Conservation (phyloP, 2,888 invertebrate genomes). For the Linnaemya tessellans region DNA sequence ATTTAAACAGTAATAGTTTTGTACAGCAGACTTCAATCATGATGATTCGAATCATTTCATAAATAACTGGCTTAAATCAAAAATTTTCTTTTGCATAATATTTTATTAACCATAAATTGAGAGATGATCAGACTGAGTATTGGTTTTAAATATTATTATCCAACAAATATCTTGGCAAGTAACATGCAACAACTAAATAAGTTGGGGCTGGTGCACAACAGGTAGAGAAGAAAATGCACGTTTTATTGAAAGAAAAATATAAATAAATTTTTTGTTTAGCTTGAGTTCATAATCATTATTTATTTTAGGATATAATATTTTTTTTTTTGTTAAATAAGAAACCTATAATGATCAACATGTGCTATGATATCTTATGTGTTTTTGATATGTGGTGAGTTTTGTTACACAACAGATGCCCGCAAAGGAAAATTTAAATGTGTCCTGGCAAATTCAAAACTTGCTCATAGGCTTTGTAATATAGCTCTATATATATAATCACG, state of each 20-base stretch:
- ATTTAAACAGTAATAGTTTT: slow-evolving; percentile 70
- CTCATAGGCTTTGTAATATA: no score
- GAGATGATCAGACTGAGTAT: slow-evolving; percentile 51
- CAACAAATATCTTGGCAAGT: slow-evolving; percentile 29
- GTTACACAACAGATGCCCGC: no score
- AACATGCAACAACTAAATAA: slow-evolving; percentile 49
- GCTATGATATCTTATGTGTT: no score
- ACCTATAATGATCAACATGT: no score
- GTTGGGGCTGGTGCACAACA: background rate
- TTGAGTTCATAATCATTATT: background rate
- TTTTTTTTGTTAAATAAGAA: no score
- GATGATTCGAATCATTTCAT: slow-evolving; percentile 65
- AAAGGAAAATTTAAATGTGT: no score
- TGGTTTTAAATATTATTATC: slow-evolving; percentile 52
- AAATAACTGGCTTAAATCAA: slow-evolving; percentile 58
- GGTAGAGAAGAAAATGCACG: background rate
- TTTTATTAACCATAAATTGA: slow-evolving; percentile 62
- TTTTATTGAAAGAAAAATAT: no score
- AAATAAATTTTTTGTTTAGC: no score
- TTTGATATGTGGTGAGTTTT: no score
- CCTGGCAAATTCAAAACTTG: no score
- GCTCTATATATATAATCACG: no score
- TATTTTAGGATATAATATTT: no score
- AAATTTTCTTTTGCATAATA: slow-evolving; percentile 62
- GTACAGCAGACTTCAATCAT: slow-evolving; percentile 30